Percentiles rank a stretch among this genome's conserved stretches.
These are phyloP conservation scores for Acromyrmex charruanus DNA, from an alignment of 1,140 invertebrate genomes.

Conservation along the genomic window DNA sequence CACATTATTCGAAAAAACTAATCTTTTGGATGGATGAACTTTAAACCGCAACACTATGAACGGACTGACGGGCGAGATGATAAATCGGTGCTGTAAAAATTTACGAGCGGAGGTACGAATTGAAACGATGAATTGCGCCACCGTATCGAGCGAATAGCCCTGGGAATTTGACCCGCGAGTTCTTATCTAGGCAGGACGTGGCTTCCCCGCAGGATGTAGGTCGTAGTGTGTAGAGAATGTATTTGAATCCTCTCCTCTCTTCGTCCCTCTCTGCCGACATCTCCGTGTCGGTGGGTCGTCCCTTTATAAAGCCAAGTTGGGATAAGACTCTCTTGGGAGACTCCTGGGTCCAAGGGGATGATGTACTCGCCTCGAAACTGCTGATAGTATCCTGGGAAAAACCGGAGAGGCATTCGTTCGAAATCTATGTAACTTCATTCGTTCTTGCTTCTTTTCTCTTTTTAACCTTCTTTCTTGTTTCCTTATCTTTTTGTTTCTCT, in stretches of 20 bases:
- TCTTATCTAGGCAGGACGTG: conserved; percentile 66
- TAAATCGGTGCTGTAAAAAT: conserved; percentile 65
- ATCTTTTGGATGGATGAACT: conserved; percentile 5
- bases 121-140: conserved; percentile 50
- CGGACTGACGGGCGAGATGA: conserved; percentile 1
- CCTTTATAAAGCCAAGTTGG: conserved; percentile 75
- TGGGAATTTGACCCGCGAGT: conserved; percentile 59
- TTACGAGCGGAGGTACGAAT: conserved; percentile 59
- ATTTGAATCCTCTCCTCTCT: conserved; percentile 4
- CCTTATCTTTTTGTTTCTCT: background rate
- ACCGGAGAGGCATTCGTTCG: conserved; percentile 54
- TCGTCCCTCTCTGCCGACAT: conserved; percentile 28
- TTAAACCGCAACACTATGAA: background rate
- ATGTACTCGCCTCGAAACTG: conserved; percentile 77
- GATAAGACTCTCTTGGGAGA: conserved; percentile 75
- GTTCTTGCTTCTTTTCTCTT: conserved; percentile 9
- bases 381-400: conserved; percentile 74
- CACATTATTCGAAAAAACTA: background rate
- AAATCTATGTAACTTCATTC: conserved; percentile 47
- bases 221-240: conserved; percentile 47
- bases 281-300: conserved; percentile 51
- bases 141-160: conserved; percentile 31
- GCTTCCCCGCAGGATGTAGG: conserved; percentile 22
- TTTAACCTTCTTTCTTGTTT: background rate
- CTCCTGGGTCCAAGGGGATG: conserved; percentile 66